Base-by-base conservation (phyloP, 2,888 invertebrate genomes). In the Agrochola lota region DNA sequence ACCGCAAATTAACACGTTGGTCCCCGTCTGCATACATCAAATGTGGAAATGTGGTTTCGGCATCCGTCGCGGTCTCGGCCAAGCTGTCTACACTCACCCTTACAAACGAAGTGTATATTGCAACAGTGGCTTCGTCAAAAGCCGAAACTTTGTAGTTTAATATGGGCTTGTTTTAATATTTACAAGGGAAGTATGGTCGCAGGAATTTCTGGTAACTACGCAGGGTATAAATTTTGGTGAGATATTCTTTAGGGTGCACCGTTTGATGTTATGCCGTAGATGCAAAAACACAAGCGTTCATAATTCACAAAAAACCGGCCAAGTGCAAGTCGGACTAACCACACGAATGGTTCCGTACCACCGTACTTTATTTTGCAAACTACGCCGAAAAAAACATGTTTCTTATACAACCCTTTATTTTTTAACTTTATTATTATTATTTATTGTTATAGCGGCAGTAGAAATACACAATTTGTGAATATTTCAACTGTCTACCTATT, bases 121-220 rank as follows among this genome's bases (percentile, higher is more conserved):
- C 75, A 75, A 68, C 68, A 64, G 83, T 78, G 84, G 85, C 85
- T 84, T 81, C 72, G 66, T 77, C 84, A 81, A 85, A 84, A 83
- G 78, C 80, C 63, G 15, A 88, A 83, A 87, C 80, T 87, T 88
- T 83, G 80, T 83, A 74, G 77, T 78, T 69, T 86, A 76, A 79
- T 88, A 84, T 68, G 81, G 79, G 69, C 43, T 78, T 71, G 84
- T 85, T 88, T 81, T 78, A 87, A 77, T 83, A 85, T 86, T 80
- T 77, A 71, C 60, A 66, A 71, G 64, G 73, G 6, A 62, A 83
- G 71, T 88, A 84, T 73, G 84, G 88, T 85, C 66, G 63, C 46
- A 35, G 46, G 76, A 72, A 73, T 77, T 76, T 84, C 71, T 52
- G 66, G 68, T 35, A 60, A 67, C 52, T 43, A 71, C 67, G 30